phyloP scores from a whole-genome alignment of 1,140 invertebrate species.

The Triops cancriformis region DNA sequence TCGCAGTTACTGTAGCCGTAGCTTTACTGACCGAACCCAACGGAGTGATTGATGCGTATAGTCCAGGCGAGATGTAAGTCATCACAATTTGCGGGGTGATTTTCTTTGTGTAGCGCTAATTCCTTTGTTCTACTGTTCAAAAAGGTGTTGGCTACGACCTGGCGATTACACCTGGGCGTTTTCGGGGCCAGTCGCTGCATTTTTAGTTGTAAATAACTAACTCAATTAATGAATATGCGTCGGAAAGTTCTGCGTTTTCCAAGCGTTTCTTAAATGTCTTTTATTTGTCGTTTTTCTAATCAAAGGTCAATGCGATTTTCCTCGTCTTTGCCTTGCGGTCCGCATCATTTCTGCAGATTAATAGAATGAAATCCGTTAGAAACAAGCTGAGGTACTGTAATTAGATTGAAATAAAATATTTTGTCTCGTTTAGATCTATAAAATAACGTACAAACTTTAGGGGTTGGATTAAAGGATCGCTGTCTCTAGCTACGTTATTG shows the following conservation, averaged over 20 bases:
- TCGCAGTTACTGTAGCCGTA: conserved; percentile 42
- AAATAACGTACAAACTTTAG: conserved; percentile 35
- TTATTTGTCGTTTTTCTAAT: not conserved
- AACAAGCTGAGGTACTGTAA: conserved; percentile 1
- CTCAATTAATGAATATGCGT: not conserved
- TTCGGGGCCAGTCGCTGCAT: conserved; percentile 45
- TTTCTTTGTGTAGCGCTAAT: conserved; percentile 25
- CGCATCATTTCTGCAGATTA: conserved; percentile 5
- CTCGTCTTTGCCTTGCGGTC: not conserved
- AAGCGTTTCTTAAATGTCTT: not conserved
- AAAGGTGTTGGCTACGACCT: conserved; percentile 48
- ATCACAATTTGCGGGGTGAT: not conserved
- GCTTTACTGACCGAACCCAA: conserved; percentile 41
- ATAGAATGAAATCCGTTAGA: not conserved
- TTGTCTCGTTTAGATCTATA: not conserved
- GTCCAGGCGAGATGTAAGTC: conserved; percentile 22
- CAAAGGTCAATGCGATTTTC: conserved; percentile 16
- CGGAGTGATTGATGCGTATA: conserved; percentile 36
- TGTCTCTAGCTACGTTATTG: conserved; percentile 43
- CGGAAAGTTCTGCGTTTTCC: not conserved
- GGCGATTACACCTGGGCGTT: conserved; percentile 49
- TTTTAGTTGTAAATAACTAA: conserved; percentile 41
- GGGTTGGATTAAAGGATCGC: conserved; percentile 43
- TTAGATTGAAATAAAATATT: not conserved
- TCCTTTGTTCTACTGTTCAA: conserved; percentile 46